Percentiles rank a stretch among this genome's conserved stretches.
Conservation (phyloP, 2,888 invertebrate species). For the Drosophila subquinaria region DNA sequence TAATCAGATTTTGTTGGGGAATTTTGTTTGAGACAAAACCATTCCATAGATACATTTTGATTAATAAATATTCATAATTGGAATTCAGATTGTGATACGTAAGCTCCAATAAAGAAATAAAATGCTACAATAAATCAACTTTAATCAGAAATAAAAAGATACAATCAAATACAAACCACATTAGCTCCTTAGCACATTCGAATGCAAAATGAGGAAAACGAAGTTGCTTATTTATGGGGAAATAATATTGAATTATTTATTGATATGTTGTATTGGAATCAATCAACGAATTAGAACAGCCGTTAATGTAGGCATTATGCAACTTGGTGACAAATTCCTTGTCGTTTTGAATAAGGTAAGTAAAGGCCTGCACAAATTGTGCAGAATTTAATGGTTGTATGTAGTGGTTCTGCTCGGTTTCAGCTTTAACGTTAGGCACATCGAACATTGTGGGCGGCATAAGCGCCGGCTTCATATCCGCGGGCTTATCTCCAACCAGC, state of each 20-base stretch:
- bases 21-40: not conserved
- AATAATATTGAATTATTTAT: slow-evolving; percentile 57
- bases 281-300: slow-evolving; percentile 86
- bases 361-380: slow-evolving; percentile 95
- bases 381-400: slow-evolving; percentile 92
- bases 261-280: slow-evolving; percentile 74
- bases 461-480: slow-evolving; percentile 89
- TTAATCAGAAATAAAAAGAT: not conserved
- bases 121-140: not conserved
- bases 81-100: too few relatives aligned
- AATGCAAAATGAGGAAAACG: slow-evolving; percentile 7
- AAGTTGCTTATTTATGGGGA: slow-evolving; percentile 24
- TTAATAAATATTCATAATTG: too few relatives aligned
- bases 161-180: not conserved
- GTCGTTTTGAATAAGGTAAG: slow-evolving; percentile 94
- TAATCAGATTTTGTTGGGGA: too few relatives aligned
- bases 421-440: slow-evolving; percentile 85
- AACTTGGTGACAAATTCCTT: slow-evolving; percentile 94
- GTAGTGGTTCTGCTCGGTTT: slow-evolving; percentile 74
- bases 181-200: not conserved
- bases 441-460: slow-evolving; percentile 96
- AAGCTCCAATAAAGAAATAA: not conserved
- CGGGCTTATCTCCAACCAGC: slow-evolving; percentile 62
- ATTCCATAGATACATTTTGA: not conserved
- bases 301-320: slow-evolving; percentile 96